Evolutionary conservation across 2,797 vertebrate species (phyloP).

Genomic region (Pseudopleuronectes americanus): DNA sequence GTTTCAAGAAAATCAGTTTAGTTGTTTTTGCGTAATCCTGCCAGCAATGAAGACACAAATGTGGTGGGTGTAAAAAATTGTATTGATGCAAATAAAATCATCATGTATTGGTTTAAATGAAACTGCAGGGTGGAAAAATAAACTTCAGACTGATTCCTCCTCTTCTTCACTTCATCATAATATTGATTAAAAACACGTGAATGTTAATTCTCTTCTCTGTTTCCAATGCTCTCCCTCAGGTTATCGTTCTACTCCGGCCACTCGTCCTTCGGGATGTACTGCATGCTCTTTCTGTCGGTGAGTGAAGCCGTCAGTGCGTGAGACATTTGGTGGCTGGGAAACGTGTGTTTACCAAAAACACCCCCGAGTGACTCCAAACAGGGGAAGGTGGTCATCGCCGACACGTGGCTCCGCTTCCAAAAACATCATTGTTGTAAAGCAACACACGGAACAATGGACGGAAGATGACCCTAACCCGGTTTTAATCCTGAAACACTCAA

Average conservation of each 20-base stretch:
- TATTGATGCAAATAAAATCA: too few relatives aligned
- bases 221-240: conserved; percentile 73
- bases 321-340: conserved; percentile 13
- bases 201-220: not conserved
- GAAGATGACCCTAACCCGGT: conserved; percentile 32
- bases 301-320: conserved; percentile 72
- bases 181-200: not conserved
- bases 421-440: conserved; percentile 62
- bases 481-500: conserved; percentile 12
- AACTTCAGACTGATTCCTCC: too few relatives aligned
- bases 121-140: too few relatives aligned
- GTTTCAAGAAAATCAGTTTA: too few relatives aligned
- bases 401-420: not conserved
- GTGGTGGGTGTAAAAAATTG: too few relatives aligned
- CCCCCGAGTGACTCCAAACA: conserved; percentile 36
- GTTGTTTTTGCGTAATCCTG: too few relatives aligned
- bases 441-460: conserved; percentile 34
- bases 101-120: too few relatives aligned
- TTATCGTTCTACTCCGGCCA: conserved; percentile 98
- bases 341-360: conserved; percentile 43
- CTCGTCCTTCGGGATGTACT: conserved; percentile 99
- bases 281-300: conserved; percentile 97
- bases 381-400: conserved; percentile 7
- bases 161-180: not conserved
- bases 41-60: too few relatives aligned